phyloP scores from a whole-genome alignment of 1,140 invertebrate species.

The Brachionus calyciflorus region DNA sequence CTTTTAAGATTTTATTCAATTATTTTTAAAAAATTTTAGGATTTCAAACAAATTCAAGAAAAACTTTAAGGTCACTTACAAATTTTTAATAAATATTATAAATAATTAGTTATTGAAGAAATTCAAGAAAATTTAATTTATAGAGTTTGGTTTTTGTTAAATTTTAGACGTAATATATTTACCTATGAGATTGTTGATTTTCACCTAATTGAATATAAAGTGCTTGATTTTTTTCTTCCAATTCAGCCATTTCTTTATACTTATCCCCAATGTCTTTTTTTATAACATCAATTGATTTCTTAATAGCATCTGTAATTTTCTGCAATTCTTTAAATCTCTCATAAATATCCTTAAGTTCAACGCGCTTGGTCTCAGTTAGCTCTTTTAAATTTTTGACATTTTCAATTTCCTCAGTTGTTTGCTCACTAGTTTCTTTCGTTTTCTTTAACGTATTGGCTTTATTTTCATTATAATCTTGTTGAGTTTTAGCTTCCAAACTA shows the following conservation, averaged over 20 bases:
- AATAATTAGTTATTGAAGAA: no score
- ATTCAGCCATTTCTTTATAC: conserved; percentile 40
- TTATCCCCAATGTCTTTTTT: conserved; percentile 31
- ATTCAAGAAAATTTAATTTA: no score
- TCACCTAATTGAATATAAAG: background rate
- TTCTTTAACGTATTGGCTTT: conserved; percentile 12
- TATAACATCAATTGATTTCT: conserved; percentile 20
- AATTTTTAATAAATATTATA: background rate
- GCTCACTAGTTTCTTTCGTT: conserved; percentile 32
- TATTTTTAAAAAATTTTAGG: no score
- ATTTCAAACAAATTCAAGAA: background rate
- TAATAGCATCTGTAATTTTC: conserved; percentile 20
- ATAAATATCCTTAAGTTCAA: conserved; percentile 33
- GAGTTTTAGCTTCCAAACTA: conserved; percentile 12
- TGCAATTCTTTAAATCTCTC: conserved; percentile 41
- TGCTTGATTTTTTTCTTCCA: conserved; percentile 11
- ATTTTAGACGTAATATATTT: background rate
- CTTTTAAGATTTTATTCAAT: no score
- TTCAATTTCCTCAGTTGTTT: conserved; percentile 10
- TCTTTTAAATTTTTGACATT: conserved; percentile 42
- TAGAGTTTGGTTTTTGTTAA: background rate
- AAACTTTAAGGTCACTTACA: background rate
- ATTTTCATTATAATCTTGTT: conserved; percentile 38
- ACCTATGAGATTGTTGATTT: conserved; percentile 33
- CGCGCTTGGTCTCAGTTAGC: background rate